A percentile compares a stretch with the other conserved stretches of the same genome.
phyloP scores from a whole-genome alignment of 2,888 invertebrate genomes.

The Acheta domesticus region DNA sequence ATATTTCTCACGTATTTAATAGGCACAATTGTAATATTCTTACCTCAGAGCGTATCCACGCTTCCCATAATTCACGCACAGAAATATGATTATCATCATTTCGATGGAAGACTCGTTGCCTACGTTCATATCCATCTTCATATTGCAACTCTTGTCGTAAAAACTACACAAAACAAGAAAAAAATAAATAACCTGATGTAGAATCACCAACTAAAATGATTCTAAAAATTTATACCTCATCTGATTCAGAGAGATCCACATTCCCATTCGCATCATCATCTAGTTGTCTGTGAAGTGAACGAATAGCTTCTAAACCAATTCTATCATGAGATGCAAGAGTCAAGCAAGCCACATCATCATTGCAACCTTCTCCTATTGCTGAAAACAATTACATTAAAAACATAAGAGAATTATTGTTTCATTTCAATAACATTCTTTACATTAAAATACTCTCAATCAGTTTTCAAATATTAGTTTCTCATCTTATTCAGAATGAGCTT shows the following conservation, averaged over 20 bases:
- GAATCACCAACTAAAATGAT: not conserved
- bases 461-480: no score
- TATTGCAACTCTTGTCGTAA: conserved; percentile 93
- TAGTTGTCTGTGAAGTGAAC: conserved; percentile 84
- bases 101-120: conserved; percentile 92
- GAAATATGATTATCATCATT: conserved; percentile 98
- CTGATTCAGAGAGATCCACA: conserved; percentile 94
- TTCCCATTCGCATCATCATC: conserved; percentile 98
- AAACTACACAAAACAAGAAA: conserved; percentile 64
- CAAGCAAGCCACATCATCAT: conserved; percentile 74
- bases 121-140: conserved; percentile 86
- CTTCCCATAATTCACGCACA: conserved; percentile 95
- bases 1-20: no score
- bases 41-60: conserved; percentile 91
- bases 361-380: conserved; percentile 52
- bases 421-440: no score
- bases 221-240: conserved; percentile 65
- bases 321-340: conserved; percentile 70
- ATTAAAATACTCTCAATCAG: not conserved
- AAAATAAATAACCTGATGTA: not conserved
- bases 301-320: conserved; percentile 88
- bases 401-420: no score
- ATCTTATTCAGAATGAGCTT: no score
- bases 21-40: conserved; percentile 19
- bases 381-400: conserved; percentile 11